Conservation (phyloP, 1,140 invertebrate genomes). For the Prorops nasuta region DNA sequence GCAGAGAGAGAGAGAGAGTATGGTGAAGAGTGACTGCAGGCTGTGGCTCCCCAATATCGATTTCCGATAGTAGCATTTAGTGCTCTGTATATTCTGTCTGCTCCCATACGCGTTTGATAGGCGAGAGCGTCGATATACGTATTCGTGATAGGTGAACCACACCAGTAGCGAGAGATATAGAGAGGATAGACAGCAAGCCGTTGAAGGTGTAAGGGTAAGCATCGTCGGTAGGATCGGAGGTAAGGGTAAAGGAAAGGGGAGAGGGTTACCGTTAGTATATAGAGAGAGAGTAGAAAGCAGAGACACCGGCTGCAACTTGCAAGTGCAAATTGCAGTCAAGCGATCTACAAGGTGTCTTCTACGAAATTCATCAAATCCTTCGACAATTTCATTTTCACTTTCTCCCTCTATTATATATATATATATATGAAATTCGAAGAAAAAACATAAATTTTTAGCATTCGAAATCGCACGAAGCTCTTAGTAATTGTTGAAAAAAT, state of each 20-base stretch:
- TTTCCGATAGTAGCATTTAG: constrained; percentile 54
- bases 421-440: too few species aligned
- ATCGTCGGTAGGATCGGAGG: too few species aligned
- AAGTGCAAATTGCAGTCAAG: constrained; percentile 36
- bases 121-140: constrained; percentile 27
- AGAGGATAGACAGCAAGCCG: constrained; percentile 1
- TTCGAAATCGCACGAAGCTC: too few species aligned
- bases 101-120: constrained; percentile 46
- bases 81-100: constrained; percentile 51
- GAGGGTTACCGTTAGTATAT: too few species aligned
- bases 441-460: too few species aligned
- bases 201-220: too few species aligned
- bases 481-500: too few species aligned
- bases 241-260: not conserved
- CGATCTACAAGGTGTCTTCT: constrained; percentile 27
- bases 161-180: constrained; percentile 10
- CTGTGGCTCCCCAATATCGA: constrained; percentile 51
- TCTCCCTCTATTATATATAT: too few species aligned
- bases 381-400: too few species aligned
- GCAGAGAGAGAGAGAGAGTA: constrained; percentile 13
- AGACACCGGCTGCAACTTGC: constrained; percentile 3
- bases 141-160: constrained; percentile 25
- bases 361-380: too few species aligned
- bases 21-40: constrained; percentile 43
- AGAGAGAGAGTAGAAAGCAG: not conserved